These are phyloP conservation scores for Orgyia antiqua DNA, from an alignment of 2,888 invertebrate genomes.

Conservation along the genomic window DNA sequence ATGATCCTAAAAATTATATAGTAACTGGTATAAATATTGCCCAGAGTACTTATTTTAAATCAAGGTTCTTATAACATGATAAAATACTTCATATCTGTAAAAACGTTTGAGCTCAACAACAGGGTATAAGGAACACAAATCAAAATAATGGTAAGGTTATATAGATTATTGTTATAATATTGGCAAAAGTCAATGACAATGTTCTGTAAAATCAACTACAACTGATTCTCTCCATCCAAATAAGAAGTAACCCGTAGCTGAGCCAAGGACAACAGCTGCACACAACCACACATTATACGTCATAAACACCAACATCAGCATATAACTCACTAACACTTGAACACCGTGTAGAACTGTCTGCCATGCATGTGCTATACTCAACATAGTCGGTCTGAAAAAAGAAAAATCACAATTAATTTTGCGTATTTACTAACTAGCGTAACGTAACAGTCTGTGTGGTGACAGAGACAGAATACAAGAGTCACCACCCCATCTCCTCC, in stretches of 20 bases:
- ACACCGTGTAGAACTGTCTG: slow-evolving; percentile 93
- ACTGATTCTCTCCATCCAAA: slow-evolving; percentile 98
- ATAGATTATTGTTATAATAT: slow-evolving; percentile 20
- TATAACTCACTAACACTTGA: slow-evolving; percentile 94
- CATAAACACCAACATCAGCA: slow-evolving; percentile 98
- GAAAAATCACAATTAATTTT: not conserved
- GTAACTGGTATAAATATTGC: slow-evolving; percentile 66
- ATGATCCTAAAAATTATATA: slow-evolving; percentile 49
- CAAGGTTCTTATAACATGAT: slow-evolving; percentile 61
- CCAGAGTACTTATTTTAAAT: slow-evolving; percentile 42
- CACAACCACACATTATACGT: slow-evolving; percentile 97
- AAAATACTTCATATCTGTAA: slow-evolving; percentile 53
- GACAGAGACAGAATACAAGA: too few relatives aligned
- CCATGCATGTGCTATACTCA: slow-evolving; percentile 88
- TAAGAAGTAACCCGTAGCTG: slow-evolving; percentile 94
- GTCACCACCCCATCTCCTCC: too few relatives aligned
- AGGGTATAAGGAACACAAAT: slow-evolving; percentile 38
- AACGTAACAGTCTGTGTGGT: too few relatives aligned
- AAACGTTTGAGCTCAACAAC: slow-evolving; percentile 52
- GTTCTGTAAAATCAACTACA: slow-evolving; percentile 95
- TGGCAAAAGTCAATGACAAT: slow-evolving; percentile 86
- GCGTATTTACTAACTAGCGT: too few relatives aligned
- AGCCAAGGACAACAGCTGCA: slow-evolving; percentile 91
- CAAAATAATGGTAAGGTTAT: slow-evolving; percentile 24
- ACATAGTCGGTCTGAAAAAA: slow-evolving; percentile 86